A percentile compares a stretch with the other conserved stretches of the same genome.
Conservation (phyloP, 35 echinoderm and acorn worm genomes). For the Apostichopus japonicus region DNA sequence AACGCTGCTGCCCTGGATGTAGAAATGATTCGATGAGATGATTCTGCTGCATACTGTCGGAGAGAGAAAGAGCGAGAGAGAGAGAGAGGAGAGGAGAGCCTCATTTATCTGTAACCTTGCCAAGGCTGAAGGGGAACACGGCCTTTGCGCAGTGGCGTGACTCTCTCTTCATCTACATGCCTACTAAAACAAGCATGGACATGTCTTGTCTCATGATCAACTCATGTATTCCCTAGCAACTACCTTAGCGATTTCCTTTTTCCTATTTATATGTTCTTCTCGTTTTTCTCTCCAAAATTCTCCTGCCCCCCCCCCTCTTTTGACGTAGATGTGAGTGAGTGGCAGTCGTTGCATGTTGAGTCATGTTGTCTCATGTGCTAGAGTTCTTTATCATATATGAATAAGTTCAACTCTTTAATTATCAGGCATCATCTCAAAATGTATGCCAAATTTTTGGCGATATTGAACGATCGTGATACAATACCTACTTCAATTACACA, state of each 20-base stretch:
- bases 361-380: not conserved
- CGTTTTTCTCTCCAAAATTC: not conserved
- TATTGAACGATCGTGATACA: no score
- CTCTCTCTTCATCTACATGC: not conserved
- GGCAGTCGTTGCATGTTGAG: slow-evolving; percentile 19
- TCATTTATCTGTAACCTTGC: slow-evolving; percentile 9
- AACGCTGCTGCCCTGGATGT: slow-evolving; percentile 19
- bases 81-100: not conserved
- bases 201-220: slow-evolving; percentile 13
- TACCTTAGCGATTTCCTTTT: not conserved
- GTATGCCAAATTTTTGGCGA: no score
- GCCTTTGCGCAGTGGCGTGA: not conserved
- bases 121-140: slow-evolving; percentile 6
- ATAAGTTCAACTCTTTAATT: no score
- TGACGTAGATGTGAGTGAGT: not conserved
- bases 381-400: no score
- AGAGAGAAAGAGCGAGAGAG: no score
- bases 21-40: slow-evolving; percentile 2
- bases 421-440: no score
- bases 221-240: slow-evolving; percentile 15
- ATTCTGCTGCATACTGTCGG: not conserved
- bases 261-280: not conserved
- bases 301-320: not conserved
- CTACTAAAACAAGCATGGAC: slow-evolving; percentile 39
- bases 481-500: no score